These are phyloP conservation scores for Melanotus villosus DNA, from an alignment of 2,888 invertebrate genomes.

Conservation along the genomic window DNA sequence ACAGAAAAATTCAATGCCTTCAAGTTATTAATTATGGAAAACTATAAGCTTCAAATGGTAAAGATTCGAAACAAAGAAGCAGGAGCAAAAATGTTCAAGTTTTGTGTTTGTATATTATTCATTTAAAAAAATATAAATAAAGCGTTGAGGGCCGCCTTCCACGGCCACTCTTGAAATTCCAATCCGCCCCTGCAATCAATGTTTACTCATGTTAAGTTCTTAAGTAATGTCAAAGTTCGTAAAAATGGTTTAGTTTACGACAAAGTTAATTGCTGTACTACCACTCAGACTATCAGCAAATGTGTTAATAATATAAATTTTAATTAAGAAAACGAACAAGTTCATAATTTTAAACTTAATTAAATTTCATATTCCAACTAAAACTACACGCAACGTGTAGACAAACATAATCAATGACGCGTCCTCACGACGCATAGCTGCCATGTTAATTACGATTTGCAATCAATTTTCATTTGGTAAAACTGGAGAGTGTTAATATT, in stretches of 20 bases:
- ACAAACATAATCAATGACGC: background rate
- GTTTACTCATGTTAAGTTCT: background rate
- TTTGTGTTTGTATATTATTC: too few species aligned
- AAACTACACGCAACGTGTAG: background rate
- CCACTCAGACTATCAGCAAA: too few species aligned
- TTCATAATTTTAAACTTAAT: background rate
- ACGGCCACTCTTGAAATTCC: constrained; percentile 19
- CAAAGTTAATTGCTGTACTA: too few species aligned
- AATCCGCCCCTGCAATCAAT: constrained; percentile 18
- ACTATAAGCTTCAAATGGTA: too few species aligned
- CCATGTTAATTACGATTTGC: constrained; percentile 3
- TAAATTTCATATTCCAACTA: too few species aligned
- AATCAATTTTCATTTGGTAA: background rate
- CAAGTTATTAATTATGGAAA: too few species aligned
- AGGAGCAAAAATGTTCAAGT: too few species aligned
- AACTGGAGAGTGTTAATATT: too few species aligned
- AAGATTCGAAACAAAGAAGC: too few species aligned
- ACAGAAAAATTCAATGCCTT: background rate
- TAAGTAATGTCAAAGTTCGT: background rate
- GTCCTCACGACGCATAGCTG: background rate
- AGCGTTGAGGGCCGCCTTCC: constrained; percentile 16
- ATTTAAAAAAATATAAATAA: constrained; percentile 17
- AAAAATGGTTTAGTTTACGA: too few species aligned
- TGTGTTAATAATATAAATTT: too few species aligned
- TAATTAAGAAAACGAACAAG: background rate